A percentile compares a stretch with the other conserved stretches of the same genome.
phyloP scores from a whole-genome alignment of 35 echinoderm and acorn worm species.

The Lytechinus variegatus region DNA sequence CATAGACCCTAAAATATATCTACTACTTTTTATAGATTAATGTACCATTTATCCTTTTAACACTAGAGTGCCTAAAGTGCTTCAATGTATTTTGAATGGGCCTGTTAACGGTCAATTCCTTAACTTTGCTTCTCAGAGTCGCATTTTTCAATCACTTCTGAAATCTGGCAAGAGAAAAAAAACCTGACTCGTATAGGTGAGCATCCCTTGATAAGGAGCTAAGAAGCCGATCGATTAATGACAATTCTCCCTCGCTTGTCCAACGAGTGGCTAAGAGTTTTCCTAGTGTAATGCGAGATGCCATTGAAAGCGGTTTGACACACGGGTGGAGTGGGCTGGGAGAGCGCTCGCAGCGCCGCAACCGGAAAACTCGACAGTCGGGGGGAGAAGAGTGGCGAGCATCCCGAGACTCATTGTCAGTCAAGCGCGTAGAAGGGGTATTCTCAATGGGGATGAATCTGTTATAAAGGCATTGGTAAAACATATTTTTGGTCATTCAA shows the following conservation, averaged over 20 bases:
- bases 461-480: background rate
- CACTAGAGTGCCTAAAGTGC: background rate
- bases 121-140: background rate
- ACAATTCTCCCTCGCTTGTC: background rate
- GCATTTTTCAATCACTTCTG: background rate
- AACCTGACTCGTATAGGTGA: background rate
- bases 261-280: constrained; percentile 12
- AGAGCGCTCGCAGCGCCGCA: background rate
- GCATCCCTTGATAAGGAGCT: background rate
- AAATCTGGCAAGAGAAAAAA: background rate
- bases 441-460: background rate
- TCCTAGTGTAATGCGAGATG: background rate
- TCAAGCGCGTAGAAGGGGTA: background rate
- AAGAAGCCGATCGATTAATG: constrained; percentile 44
- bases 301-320: constrained; percentile 26
- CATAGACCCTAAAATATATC: too few species aligned
- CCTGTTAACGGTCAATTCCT: background rate
- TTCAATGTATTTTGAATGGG: background rate
- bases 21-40: background rate
- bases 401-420: background rate
- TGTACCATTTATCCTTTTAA: background rate
- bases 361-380: background rate
- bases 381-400: background rate
- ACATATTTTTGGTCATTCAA: background rate
- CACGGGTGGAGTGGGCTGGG: background rate